These are phyloP conservation scores for Eptatretus atami DNA, from an alignment of 2,797 vertebrate genomes.

Conservation along the genomic window DNA sequence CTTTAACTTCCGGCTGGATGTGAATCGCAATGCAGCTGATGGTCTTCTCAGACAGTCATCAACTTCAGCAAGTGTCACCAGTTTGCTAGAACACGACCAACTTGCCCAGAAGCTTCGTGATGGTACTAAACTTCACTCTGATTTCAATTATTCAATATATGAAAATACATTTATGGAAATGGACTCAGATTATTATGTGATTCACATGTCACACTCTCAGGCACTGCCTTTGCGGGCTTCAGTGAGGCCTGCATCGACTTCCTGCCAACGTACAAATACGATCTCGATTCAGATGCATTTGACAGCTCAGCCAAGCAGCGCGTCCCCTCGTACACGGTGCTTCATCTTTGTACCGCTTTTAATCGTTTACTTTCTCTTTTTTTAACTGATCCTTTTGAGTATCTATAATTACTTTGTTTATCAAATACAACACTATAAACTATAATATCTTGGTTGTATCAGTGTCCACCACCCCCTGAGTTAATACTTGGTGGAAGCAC, in stretches of 20 bases:
- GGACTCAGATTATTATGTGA: background rate
- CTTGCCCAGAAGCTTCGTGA: background rate
- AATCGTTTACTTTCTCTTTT: too few relatives aligned
- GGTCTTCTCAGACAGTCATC: background rate
- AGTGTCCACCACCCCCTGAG: too few relatives aligned
- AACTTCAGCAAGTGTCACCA: background rate
- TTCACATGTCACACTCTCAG: background rate
- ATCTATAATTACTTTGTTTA: too few relatives aligned
- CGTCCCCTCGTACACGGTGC: background rate
- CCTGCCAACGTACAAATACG: slow-evolving; percentile 1
- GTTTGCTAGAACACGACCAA: slow-evolving; percentile 3
- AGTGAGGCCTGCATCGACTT: background rate
- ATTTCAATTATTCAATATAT: too few relatives aligned
- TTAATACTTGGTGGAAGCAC: too few relatives aligned
- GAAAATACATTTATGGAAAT: too few relatives aligned
- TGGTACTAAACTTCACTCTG: background rate
- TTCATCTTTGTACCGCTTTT: too few relatives aligned
- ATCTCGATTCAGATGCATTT: background rate
- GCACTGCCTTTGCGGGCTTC: background rate
- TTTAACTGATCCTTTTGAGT: too few relatives aligned
- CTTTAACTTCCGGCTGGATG: background rate
- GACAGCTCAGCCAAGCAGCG: slow-evolving; percentile 1
- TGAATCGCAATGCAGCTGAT: background rate
- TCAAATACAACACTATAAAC: too few relatives aligned
- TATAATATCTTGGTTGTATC: too few relatives aligned